Conservation (phyloP, 1,140 invertebrate genomes). For the Drosophila aff. region DNA sequence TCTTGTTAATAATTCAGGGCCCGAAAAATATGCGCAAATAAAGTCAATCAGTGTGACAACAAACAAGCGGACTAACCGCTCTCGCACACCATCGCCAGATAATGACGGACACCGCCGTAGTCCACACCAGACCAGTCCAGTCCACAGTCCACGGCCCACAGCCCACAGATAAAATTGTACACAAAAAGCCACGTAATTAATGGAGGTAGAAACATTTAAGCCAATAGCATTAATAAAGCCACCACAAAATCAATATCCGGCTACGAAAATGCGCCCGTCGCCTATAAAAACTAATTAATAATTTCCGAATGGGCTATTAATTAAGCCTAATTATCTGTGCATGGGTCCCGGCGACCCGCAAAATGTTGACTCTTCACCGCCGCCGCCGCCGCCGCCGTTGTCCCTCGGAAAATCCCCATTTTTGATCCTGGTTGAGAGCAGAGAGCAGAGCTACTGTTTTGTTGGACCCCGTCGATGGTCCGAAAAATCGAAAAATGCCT, state of each 20-base stretch:
- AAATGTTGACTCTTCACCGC: conserved; percentile 71
- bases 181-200: conserved; percentile 84
- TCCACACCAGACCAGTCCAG: conserved; percentile 6
- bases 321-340: conserved; percentile 85
- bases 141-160: conserved; percentile 26
- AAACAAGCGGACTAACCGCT: conserved; percentile 64
- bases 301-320: conserved; percentile 85
- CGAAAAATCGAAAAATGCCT: conserved; percentile 2
- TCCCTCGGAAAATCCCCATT: conserved; percentile 10
- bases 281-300: conserved; percentile 85
- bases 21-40: conserved; percentile 78
- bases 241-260: conserved; percentile 85
- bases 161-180: conserved; percentile 60
- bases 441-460: conserved; percentile 31
- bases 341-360: conserved; percentile 75
- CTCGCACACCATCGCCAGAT: conserved; percentile 25
- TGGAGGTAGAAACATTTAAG: conserved; percentile 85
- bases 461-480: conserved; percentile 5
- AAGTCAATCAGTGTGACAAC: conserved; percentile 80
- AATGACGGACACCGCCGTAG: conserved; percentile 35
- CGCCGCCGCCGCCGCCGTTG: conserved; percentile 1
- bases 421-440: conserved; percentile 7
- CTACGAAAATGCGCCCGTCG: conserved; percentile 84
- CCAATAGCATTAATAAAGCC: conserved; percentile 85
- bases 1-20: conserved; percentile 72